A percentile compares a stretch with the other conserved stretches of the same genome.
These are phyloP conservation scores for Archips xylosteana DNA, from an alignment of 2,888 invertebrate species.

Conservation along the genomic window DNA sequence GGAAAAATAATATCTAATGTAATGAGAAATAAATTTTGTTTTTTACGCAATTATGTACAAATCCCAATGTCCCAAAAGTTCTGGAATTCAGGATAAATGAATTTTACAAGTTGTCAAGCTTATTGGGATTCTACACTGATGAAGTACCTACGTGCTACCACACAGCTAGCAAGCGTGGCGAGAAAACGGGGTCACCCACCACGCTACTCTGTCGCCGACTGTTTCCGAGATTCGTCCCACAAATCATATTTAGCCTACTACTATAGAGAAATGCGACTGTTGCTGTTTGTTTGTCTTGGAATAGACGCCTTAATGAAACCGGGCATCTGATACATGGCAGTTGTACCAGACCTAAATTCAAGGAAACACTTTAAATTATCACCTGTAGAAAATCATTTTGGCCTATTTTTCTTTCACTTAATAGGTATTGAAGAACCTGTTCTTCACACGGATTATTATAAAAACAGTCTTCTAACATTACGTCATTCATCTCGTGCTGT, in stretches of 20 bases:
- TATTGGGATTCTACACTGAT: conserved; percentile 1
- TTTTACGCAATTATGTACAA: too few species aligned
- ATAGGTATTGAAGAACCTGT: background rate
- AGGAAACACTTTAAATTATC: conserved; percentile 39
- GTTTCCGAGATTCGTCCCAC: conserved; percentile 71
- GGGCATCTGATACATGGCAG: conserved; percentile 62
- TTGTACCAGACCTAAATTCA: conserved; percentile 62
- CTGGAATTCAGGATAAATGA: background rate
- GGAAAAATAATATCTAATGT: too few species aligned
- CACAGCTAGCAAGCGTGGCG: conserved; percentile 29
- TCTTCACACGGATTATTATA: background rate
- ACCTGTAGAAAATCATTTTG: conserved; percentile 24
- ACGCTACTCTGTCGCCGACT: conserved; percentile 63
- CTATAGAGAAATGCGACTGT: conserved; percentile 71
- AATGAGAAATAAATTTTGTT: too few species aligned
- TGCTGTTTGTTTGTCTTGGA: conserved; percentile 70
- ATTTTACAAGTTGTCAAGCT: conserved; percentile 11
- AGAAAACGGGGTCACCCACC: conserved; percentile 43
- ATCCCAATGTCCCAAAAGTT: background rate
- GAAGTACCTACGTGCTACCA: background rate
- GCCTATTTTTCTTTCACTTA: conserved; percentile 20
- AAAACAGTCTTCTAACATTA: conserved; percentile 6
- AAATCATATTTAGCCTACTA: conserved; percentile 78
- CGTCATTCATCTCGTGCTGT: conserved; percentile 21
- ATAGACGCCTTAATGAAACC: conserved; percentile 70